These are phyloP conservation scores for Ceratosolen solmsi DNA, from an alignment of 1,140 invertebrate genomes.

Conservation along the genomic window DNA sequence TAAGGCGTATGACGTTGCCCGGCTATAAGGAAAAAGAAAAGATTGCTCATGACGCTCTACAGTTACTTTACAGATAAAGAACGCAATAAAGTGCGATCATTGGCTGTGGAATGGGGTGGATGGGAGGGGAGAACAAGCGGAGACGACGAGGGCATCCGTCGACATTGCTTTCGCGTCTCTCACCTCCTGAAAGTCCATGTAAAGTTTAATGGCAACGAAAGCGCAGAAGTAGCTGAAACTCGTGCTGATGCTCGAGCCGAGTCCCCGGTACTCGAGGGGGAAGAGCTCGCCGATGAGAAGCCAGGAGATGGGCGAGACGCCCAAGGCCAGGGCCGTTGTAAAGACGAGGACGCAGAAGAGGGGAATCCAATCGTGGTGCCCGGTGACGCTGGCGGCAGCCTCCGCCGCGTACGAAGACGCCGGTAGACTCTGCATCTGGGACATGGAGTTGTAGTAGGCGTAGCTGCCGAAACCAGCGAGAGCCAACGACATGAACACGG, in stretches of 20 bases:
- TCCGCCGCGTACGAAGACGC: slow-evolving; percentile 61
- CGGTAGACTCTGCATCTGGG: slow-evolving; percentile 74
- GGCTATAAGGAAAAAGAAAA: too few relatives aligned
- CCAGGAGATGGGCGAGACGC: slow-evolving; percentile 92
- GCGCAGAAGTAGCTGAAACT: slow-evolving; percentile 91
- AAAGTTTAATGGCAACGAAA: slow-evolving; percentile 91
- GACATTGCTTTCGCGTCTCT: slow-evolving; percentile 31
- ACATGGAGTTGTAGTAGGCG: slow-evolving; percentile 78
- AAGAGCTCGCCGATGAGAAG: slow-evolving; percentile 91
- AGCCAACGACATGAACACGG: slow-evolving; percentile 86
- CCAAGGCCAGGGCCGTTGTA: slow-evolving; percentile 88
- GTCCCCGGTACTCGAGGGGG: slow-evolving; percentile 86
- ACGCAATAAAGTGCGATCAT: too few relatives aligned
- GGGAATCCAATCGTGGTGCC: slow-evolving; percentile 85
- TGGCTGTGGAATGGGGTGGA: too few relatives aligned
- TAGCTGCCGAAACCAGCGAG: slow-evolving; percentile 86
- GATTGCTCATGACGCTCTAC: too few relatives aligned
- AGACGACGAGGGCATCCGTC: too few relatives aligned
- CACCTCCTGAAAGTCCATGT: slow-evolving; percentile 84
- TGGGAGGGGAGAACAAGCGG: too few relatives aligned
- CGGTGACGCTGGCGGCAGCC: slow-evolving; percentile 62
- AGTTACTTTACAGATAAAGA: too few relatives aligned
- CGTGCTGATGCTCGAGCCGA: slow-evolving; percentile 87
- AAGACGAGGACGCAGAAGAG: slow-evolving; percentile 87
- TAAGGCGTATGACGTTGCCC: too few relatives aligned